Evolutionary conservation across 2,888 invertebrate genomes (phyloP).

Genomic region (Cephus sareptanus): DNA sequence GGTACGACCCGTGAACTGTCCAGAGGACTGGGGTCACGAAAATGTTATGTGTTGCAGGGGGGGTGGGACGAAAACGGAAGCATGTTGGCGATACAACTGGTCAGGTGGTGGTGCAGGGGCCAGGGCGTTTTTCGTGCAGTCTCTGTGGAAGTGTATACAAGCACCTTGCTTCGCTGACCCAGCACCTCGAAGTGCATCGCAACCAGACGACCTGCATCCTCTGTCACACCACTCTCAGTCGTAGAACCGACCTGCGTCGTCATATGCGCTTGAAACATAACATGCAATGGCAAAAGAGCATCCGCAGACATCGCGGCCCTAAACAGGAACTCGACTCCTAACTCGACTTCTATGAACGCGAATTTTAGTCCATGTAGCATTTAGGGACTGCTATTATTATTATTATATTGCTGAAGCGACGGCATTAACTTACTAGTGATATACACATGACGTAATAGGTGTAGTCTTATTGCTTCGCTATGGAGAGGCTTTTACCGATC

Average conservation of each 20-base stretch:
- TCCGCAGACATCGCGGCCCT: slow-evolving; percentile 61
- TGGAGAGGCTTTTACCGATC: neutral
- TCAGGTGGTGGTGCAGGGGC: slow-evolving; percentile 66
- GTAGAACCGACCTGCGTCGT: slow-evolving; percentile 65
- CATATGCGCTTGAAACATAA: slow-evolving; percentile 65
- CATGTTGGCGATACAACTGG: slow-evolving; percentile 64
- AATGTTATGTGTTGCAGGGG: slow-evolving; percentile 66
- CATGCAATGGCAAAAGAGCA: slow-evolving; percentile 65
- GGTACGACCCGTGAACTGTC: neutral
- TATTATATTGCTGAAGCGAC: neutral
- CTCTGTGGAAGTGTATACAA: slow-evolving; percentile 66
- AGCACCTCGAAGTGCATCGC: slow-evolving; percentile 66
- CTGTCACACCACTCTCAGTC: slow-evolving; percentile 66
- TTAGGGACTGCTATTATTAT: neutral
- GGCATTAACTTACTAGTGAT: neutral
- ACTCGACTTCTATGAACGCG: slow-evolving; percentile 12
- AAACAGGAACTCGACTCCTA: slow-evolving; percentile 57
- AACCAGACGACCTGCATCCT: slow-evolving; percentile 66
- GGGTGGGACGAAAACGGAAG: slow-evolving; percentile 66
- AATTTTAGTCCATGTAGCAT: neutral
- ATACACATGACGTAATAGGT: neutral
- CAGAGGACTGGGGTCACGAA: slow-evolving; percentile 55
- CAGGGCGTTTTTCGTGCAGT: slow-evolving; percentile 66
- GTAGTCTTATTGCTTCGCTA: neutral
- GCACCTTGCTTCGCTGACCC: slow-evolving; percentile 65